These are phyloP conservation scores for Blastobasis lacticolella DNA, from an alignment of 2,888 invertebrate species.

Conservation along the genomic window DNA sequence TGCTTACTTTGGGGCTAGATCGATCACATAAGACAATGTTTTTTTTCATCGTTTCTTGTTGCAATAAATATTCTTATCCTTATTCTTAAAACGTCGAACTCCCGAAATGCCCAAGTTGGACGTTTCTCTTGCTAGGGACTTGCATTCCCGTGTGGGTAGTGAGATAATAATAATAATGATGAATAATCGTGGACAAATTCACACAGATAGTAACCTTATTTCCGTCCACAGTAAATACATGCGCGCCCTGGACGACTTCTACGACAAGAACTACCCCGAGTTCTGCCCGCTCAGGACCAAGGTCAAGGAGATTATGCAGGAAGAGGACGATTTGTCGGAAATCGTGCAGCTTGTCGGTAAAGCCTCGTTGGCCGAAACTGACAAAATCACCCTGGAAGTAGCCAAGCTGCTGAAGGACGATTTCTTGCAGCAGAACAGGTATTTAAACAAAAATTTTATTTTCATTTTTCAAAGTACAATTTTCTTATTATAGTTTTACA, in stretches of 20 bases:
- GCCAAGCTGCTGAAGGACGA: conserved; percentile 99
- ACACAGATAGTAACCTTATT: too few species aligned
- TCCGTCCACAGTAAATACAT: conserved; percentile 90
- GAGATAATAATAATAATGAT: not conserved
- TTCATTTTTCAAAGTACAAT: too few species aligned
- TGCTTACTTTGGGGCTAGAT: too few species aligned
- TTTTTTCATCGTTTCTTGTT: too few species aligned
- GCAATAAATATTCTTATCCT: too few species aligned
- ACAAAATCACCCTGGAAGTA: conserved; percentile 99
- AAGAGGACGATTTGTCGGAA: conserved; percentile 99
- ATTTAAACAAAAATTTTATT: conserved; percentile 1
- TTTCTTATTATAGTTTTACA: too few species aligned
- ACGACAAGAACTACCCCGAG: conserved; percentile 98
- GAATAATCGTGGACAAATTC: too few species aligned
- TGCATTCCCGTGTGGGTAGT: too few species aligned
- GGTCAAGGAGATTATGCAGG: conserved; percentile 95
- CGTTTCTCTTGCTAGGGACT: too few species aligned
- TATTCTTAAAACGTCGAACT: too few species aligned
- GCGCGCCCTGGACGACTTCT: conserved; percentile 98
- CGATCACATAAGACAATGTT: too few species aligned
- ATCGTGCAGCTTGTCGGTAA: conserved; percentile 99
- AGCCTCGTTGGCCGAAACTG: conserved; percentile 97
- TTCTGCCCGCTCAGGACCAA: conserved; percentile 98
- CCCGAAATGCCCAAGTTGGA: too few species aligned
- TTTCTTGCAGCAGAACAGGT: conserved; percentile 99